Base-by-base conservation (phyloP, 2,797 vertebrate genomes). In the Enteromius unitaeniatus region DNA sequence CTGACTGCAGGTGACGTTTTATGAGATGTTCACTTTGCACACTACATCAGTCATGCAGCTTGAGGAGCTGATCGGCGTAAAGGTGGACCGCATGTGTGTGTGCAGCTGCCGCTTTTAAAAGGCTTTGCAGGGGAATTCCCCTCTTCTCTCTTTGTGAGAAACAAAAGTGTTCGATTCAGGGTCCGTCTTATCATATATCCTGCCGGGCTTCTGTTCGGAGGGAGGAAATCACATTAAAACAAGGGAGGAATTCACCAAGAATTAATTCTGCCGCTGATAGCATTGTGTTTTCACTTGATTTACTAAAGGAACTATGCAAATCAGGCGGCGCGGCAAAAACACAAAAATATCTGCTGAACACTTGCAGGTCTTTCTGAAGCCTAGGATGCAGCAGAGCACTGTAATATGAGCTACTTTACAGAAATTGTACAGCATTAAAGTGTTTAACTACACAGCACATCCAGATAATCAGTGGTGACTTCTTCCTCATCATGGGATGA, bases 1-100 rank as follows among this genome's bases (percentile, higher is more conserved):
- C 19, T 23, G 78, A 42, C 85, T 85, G 84, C 83, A 84, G 84
- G 81, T 81, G 78, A 84, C 10, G 47, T 78, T 87, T 87, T 85
- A 83, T 79, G 70, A 84, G 85, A 69, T 83, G 58, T 84, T 75
- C 84, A 76, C 85, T 76, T 81, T 80, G 72, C 70, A 69, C 78
- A 31, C 68, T 49, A n/a, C 84, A 83, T 86, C 80, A 81, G 75
- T 85, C 85, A 77, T 76, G 45, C 82, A 82, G 75, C 42, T 73
- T 55, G 86, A 78, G 70, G 64, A 81, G 65, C 78, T 68, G 28
- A 31, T 23, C n/a, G 31, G 19, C 15, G 79, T 81, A 80, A 64
- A 80, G 69, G 64, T 70, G 77, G 23, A 23, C 40, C 64, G 65
- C 53, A 65, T 80, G 34, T 83, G 70, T 76, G 58, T 79, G 47